These are phyloP conservation scores for Elephas maximus DNA, from an alignment of 2,113 vertebrate species.

Conservation along the genomic window DNA sequence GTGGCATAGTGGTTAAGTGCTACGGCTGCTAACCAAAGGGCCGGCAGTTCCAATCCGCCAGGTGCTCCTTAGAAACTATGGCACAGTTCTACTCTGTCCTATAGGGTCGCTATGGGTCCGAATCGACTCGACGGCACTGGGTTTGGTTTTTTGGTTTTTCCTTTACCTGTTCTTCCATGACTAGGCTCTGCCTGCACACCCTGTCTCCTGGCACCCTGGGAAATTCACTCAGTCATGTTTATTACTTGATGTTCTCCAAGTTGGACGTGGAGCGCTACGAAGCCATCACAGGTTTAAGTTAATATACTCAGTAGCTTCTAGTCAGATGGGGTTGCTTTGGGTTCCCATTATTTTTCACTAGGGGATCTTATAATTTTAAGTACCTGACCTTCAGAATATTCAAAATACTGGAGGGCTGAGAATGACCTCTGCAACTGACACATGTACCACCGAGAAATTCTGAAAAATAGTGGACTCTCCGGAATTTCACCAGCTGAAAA, in stretches of 20 bases:
- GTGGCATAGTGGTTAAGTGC: no score
- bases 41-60: no score
- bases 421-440: neutral
- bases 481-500: constrained; percentile 19
- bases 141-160: neutral
- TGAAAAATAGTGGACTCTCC: neutral
- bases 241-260: neutral
- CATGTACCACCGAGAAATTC: neutral
- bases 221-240: neutral
- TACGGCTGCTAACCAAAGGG: no score
- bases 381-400: constrained; percentile 23
- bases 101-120: no score
- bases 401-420: neutral
- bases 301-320: neutral
- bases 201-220: neutral
- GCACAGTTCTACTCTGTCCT: no score
- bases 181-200: neutral
- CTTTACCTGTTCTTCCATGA: neutral
- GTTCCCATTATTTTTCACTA: constrained; percentile 30
- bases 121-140: no score
- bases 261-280: neutral
- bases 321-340: neutral
- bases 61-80: no score
- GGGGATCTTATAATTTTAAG: neutral
- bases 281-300: neutral